phyloP scores from a whole-genome alignment of 1,140 invertebrate genomes.

The Eupristina koningsbergeri region DNA sequence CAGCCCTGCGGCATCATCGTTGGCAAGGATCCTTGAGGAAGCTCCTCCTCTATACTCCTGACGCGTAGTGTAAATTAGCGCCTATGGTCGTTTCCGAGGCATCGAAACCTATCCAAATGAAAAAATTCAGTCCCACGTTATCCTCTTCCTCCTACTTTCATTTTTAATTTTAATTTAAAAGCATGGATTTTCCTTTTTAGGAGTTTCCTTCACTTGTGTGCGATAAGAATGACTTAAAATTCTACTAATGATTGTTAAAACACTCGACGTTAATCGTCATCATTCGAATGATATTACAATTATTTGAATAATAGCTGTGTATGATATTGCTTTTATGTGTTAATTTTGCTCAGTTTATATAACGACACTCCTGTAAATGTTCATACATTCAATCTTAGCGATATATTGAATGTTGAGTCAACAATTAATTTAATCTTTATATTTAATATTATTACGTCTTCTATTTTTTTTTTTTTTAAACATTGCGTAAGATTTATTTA shows the following conservation, averaged over 20 bases:
- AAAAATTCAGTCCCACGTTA: not conserved
- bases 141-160: not conserved
- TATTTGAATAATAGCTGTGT: not conserved
- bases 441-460: not conserved
- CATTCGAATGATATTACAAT: not conserved
- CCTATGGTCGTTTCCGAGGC: conserved; percentile 1
- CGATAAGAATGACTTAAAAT: not conserved
- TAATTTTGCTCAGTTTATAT: not conserved
- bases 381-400: not conserved
- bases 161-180: not conserved
- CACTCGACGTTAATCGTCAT: not conserved
- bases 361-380: not conserved
- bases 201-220: not conserved
- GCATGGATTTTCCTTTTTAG: not conserved
- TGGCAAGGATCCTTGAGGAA: conserved; percentile 43
- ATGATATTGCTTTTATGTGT: not conserved
- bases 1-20: conserved; percentile 71
- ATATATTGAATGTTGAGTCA: not conserved
- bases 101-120: not conserved
- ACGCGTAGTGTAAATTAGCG: conserved; percentile 31
- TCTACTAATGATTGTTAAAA: not conserved
- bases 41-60: not conserved
- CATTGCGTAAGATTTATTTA: not conserved
- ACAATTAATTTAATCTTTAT: not conserved
- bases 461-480: not conserved